Base-by-base conservation (phyloP, 2,888 invertebrate species). In the Andrena dorsata region DNA sequence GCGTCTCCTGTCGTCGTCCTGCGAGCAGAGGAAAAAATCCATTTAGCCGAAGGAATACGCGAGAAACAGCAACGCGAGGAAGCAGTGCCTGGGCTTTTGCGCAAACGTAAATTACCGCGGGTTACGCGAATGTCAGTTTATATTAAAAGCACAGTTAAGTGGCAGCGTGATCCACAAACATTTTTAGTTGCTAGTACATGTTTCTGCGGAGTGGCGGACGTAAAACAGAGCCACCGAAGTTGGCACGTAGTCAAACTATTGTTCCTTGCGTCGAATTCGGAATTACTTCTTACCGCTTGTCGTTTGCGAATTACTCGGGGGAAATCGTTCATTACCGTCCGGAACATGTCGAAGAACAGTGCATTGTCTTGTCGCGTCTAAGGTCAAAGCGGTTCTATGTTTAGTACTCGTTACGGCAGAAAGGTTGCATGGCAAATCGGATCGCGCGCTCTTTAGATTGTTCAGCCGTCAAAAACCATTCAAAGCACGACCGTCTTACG, bases 1-100 rank as follows among this genome's bases (percentile, higher is more conserved):
- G 90, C 96, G 96, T 94, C 96, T 96, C 91, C 97, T 95, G 94
- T 98, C 97, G 83, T 97, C 97, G 88, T 97, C 97, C 97, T 97
- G 94, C n/a, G 94, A 94, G 80, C 75, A 84, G 28, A 75, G 28
- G n/a, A n/a, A n/a, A n/a, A 28, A 60, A 32, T 32, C 60, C 13
- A 41, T 16, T 41, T 16, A 5, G 4, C 16, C 5, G 1, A 41
- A 41, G 26, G n/a, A 32, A 63, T 6, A n/a, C 30, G 26, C 13
- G 13, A 58, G 51, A 26, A 5, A 41, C 41, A 2, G 5, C 7
- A 13, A 20, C 16, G 41, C 16, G 41, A 41, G 16, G 41, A 41
- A 41, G 41, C 20, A 51, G 1, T 20, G 47, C 53, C 1, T n/a
- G 30, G 6, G 13, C 10, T 63, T 70, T 7, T 20, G 35, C 47